Percentiles rank a stretch among this genome's conserved stretches.
Conservation (phyloP, 1,140 invertebrate species). For the Meloidogyne hapla region DNA sequence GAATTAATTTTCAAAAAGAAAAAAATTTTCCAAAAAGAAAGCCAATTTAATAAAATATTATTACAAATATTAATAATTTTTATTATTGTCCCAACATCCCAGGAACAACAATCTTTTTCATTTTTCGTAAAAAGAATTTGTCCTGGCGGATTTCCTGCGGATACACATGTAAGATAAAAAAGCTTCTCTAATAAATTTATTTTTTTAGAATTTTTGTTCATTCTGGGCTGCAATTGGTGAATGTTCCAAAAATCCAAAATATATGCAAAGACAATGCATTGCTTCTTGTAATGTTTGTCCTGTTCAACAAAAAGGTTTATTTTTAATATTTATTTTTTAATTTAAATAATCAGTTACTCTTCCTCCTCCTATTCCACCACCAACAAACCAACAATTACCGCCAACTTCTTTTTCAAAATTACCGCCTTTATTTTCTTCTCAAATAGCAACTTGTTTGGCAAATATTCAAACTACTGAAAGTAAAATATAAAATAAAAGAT, state of each 20-base stretch:
- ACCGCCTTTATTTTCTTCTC: constrained; percentile 12
- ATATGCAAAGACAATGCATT: constrained; percentile 41
- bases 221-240: constrained; percentile 40
- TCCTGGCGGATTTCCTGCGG: constrained; percentile 21
- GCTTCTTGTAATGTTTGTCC: constrained; percentile 37
- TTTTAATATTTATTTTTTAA: not conserved
- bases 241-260: constrained; percentile 36
- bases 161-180: constrained; percentile 7
- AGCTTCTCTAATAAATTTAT: not conserved
- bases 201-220: constrained; percentile 22
- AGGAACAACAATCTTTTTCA: not conserved
- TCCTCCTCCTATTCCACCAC: not conserved
- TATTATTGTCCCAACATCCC: not conserved
- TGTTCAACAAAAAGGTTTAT: not conserved
- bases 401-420: not conserved
- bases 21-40: not conserved
- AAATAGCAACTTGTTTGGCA: constrained; percentile 11
- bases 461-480: constrained; percentile 38
- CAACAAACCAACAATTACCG: not conserved
- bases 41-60: too few species aligned
- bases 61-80: constrained; percentile 20
- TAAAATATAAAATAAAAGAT: too few species aligned
- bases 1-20: too few species aligned
- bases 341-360: not conserved
- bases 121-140: constrained; percentile 10